Base-by-base conservation (phyloP, 2,888 invertebrate genomes). In the Diaperis boleti region DNA sequence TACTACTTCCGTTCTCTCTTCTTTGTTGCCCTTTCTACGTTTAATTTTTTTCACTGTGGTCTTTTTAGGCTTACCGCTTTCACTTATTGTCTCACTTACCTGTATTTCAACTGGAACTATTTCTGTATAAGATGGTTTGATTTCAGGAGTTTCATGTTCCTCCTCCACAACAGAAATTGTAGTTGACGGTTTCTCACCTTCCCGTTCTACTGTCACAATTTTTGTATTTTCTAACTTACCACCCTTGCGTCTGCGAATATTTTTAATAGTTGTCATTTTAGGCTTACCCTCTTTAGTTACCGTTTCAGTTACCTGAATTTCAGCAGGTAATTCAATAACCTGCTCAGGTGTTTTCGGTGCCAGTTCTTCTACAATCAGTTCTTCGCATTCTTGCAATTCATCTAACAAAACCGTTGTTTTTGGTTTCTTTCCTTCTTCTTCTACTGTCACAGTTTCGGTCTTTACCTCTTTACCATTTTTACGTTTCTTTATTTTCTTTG, bases 1-100 rank as follows among this genome's bases (percentile, higher is more conserved):
- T 17, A 73, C 71, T 59, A 81, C 80, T 74, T 83, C 76, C 6
- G 81, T 72, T 13, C 70, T 72, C 72, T 81, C 79, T 64, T 76
- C 75, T 70, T 78, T 79, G 41, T 74, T 65, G 64, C 77, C 80
- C 39, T 79, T 72, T 1, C 79, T 75, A 68, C 84, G 84, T 66
- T 83, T 84, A n/a, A 85, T 83, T 8, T 82, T 83, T 63, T 80
- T 82, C 1, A 81, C 66, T 15, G 29, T 35, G 74, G 54, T 82
- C 78, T 75, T 82, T 76, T 69, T 82, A 59, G 62, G 71, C 74
- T 82, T 76, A 57, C 77, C 78, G 61, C 83, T 81, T n/a, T 82
- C 72, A 39, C 81, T 76, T 42, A 69, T 69, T 6, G 69, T 57
- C 65, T 78, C 78, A 47, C 71, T 74, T 44, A 79, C 74, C 13